Conservation (phyloP, 2,113 vertebrate genomes). For the Clarias magur region DNA sequence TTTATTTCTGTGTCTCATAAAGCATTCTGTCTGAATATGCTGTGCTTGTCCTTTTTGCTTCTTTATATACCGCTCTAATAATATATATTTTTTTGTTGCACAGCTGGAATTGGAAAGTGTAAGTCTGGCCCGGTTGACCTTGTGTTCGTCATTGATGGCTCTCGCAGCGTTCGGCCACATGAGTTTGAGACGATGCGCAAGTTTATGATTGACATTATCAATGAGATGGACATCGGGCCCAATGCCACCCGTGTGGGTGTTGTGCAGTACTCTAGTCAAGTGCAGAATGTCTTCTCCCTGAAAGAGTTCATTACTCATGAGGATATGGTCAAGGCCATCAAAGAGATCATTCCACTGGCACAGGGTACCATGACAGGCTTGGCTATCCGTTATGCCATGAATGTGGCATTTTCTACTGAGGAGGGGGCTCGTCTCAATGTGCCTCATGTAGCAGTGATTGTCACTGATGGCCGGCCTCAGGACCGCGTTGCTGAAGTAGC, state of each 20-base stretch:
- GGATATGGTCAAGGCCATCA: conserved; percentile 87
- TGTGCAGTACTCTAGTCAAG: conserved; percentile 97
- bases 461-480: conserved; percentile 93
- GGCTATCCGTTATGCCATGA: conserved; percentile 92
- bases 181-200: conserved; percentile 96
- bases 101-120: conserved; percentile 78
- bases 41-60: background rate
- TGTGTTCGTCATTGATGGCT: conserved; percentile 96
- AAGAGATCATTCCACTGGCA: conserved; percentile 84
- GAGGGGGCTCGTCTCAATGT: conserved; percentile 84
- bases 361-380: conserved; percentile 98
- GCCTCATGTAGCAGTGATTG: conserved; percentile 86
- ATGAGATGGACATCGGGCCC: conserved; percentile 83
- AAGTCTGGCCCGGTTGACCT: conserved; percentile 88
- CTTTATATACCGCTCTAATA: background rate
- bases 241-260: conserved; percentile 86
- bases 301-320: conserved; percentile 75
- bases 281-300: conserved; percentile 91
- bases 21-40: background rate
- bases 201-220: conserved; percentile 91
- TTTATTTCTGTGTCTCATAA: background rate
- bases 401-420: conserved; percentile 81
- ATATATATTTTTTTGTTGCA: background rate
- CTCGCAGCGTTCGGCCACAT: conserved; percentile 90
- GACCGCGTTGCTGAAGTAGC: conserved; percentile 93